Base-by-base conservation (phyloP, 2,888 invertebrate species). In the Caenorhabditis sp. region DNA sequence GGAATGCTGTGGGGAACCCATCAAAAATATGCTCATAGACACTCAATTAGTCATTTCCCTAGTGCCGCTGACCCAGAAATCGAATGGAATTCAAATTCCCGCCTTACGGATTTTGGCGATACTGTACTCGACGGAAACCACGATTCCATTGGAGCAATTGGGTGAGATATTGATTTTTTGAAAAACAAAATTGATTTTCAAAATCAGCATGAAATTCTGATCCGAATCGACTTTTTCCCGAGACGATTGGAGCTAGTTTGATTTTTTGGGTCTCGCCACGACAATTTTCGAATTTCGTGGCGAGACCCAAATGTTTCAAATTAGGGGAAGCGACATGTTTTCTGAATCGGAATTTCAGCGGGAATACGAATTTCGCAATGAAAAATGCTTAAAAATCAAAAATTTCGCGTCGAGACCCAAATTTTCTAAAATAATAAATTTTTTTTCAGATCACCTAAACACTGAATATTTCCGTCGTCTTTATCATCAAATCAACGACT, bases 71-170 rank as follows among this genome's bases (percentile, higher is more conserved):
- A 67, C 74, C 9, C 74, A 74, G 8, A 74, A 74, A 67, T 50
- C 58, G 3, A 77, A 77, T n/a, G 68, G 68, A 55, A 62, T 65
- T 72, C 72, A 71, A 72, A 62, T 62, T 61, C 55, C 50, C 53
- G 60, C 82, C 15, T 22, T 82, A 18, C 35, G 47, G 35, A 37
- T 84, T 5, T 47, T 84, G n/a, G 60, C 71, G 28, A 13, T 56
- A 22, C n/a, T 84, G 22, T 82, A 76, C 60, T 78, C 82, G 26
- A 56, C 72, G 0, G 47, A 62, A 1, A 50, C 40, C 4, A 28
- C 22, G n/a, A 79, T 81, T 18, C 82, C 82, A 3, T 37, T 84
- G 24, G 76, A 71, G n/a, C 84, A 84, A 18, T 65, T 78, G 44
- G 82, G 84, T 84, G 15, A 37, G 77, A 0, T 18, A 2, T 0